Evolutionary conservation across 2,797 vertebrate genomes (phyloP), one percentile per base, ranked within the genome.

Genomic region (Cephalopachus bancanus): DNA sequence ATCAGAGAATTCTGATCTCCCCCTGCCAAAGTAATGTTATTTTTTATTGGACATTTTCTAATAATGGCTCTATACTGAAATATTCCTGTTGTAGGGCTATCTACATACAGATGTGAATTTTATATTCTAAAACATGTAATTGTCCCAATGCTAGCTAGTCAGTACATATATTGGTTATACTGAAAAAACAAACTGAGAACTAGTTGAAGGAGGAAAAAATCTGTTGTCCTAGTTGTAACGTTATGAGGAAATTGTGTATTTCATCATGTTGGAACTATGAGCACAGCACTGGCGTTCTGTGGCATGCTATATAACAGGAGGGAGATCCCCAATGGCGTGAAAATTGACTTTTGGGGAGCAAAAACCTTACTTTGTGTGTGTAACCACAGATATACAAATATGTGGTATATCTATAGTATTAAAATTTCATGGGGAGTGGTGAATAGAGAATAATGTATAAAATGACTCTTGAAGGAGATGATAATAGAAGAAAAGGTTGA

Each of bases 391-490:
- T 49, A 62, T 0, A 64, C 51, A 89, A 84, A 62, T 83, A n/a
- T 11, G 11, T 26, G 55, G 7, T 65, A 4, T 89, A 37, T 69
- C 9, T 76, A 0, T 71, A 33, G 55, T 30, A 75, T 79, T 69
- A 74, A 94, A 75, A n/a, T 76, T 80, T 83, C 80, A 83, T 71
- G n/a, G 71, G 11, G 20, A 24, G 19, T 10, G 30, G 49, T 84
- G 17, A 33, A 74, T 91, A 89, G 75, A 55, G 65, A 83, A 92
- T 79, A 94, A 79, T 57, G 49, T 83, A 71, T 83, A 20, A 24
- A 75, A 81, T 72, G 30, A 1, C 26, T 94, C 10, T 15, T 53
- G 28, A 12, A 33, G 44, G 51, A 15, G 4, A 12, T 84, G 71
- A 62, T 28, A 30, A 6, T n/a, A 51, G 64, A 64, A 28, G 53